A percentile compares a stretch with the other conserved stretches of the same genome.
Conservation (phyloP, 2,888 invertebrate genomes). For the Nomada lathburiana region DNA sequence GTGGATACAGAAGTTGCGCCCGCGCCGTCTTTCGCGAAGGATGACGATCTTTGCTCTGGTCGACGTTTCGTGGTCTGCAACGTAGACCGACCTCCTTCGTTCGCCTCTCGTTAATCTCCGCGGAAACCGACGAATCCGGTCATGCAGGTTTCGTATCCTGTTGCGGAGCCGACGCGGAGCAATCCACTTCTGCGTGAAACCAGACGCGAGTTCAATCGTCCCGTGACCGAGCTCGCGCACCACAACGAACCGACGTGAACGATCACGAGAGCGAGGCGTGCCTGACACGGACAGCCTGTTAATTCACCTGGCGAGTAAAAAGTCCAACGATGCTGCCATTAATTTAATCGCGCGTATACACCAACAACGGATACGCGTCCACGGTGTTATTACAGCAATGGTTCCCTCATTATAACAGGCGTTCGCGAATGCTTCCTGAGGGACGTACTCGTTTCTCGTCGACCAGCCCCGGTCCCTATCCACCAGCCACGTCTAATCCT, state of each 20-base stretch:
- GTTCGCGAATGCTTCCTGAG: background rate
- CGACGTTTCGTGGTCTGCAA: background rate
- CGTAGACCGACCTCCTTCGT: background rate
- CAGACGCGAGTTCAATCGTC: background rate
- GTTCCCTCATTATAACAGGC: background rate
- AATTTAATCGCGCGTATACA: conserved; percentile 19
- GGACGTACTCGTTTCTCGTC: background rate
- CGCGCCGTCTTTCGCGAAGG: background rate
- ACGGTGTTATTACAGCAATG: background rate
- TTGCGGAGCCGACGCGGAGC: conserved; percentile 10
- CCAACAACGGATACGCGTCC: background rate
- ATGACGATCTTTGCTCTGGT: background rate
- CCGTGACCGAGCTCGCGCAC: too few species aligned
- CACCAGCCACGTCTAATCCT: conserved; percentile 7
- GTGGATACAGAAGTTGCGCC: conserved; percentile 17
- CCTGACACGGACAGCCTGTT: background rate
- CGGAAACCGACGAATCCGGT: conserved; percentile 55
- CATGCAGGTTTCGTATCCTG: conserved; percentile 62
- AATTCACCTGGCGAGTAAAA: conserved; percentile 7
- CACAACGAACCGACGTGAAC: background rate
- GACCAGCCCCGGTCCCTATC: conserved; percentile 11
- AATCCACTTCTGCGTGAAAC: conserved; percentile 35
- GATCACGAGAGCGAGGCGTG: conserved; percentile 21
- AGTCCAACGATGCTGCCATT: background rate
- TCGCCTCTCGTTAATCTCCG: conserved; percentile 44